Conservation (phyloP, 2,888 invertebrate genomes). For the Leucania comma region DNA sequence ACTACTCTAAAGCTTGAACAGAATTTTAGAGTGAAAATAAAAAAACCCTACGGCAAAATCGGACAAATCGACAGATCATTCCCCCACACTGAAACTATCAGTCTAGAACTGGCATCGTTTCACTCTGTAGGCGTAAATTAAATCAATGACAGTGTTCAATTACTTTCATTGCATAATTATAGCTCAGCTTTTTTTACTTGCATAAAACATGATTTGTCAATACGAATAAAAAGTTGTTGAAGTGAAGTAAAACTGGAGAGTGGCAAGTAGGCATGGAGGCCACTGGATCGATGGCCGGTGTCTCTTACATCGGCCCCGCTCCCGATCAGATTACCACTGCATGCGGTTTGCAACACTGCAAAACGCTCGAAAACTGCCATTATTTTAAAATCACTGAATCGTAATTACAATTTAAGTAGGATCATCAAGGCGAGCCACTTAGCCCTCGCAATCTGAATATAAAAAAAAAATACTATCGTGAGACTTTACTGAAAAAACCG, state of each 20-base stretch:
- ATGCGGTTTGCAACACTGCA: slow-evolving; percentile 69
- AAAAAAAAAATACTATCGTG: slow-evolving; percentile 62
- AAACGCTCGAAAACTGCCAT: slow-evolving; percentile 48
- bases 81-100: slow-evolving; percentile 19
- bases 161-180: slow-evolving; percentile 53
- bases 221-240: slow-evolving; percentile 73
- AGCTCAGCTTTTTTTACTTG: slow-evolving; percentile 41
- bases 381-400: slow-evolving; percentile 29
- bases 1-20: neutral
- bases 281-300: slow-evolving; percentile 70
- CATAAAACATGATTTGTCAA: slow-evolving; percentile 67
- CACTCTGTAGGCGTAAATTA: slow-evolving; percentile 39
- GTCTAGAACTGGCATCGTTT: slow-evolving; percentile 21
- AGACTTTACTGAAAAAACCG: slow-evolving; percentile 50
- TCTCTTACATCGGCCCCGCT: slow-evolving; percentile 72
- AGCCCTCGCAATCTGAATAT: slow-evolving; percentile 46
- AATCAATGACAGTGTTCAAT: slow-evolving; percentile 47
- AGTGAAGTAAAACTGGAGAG: slow-evolving; percentile 69
- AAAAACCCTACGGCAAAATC: neutral
- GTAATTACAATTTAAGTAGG: slow-evolving; percentile 56
- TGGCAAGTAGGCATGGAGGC: slow-evolving; percentile 65
- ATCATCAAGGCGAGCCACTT: slow-evolving; percentile 57
- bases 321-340: slow-evolving; percentile 68
- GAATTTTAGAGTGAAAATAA: neutral
- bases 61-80: slow-evolving; percentile 12